A percentile compares a stretch with the other conserved stretches of the same genome.
Evolutionary conservation across 2,888 invertebrate genomes (phyloP).

Genomic region (Labia minor): DNA sequence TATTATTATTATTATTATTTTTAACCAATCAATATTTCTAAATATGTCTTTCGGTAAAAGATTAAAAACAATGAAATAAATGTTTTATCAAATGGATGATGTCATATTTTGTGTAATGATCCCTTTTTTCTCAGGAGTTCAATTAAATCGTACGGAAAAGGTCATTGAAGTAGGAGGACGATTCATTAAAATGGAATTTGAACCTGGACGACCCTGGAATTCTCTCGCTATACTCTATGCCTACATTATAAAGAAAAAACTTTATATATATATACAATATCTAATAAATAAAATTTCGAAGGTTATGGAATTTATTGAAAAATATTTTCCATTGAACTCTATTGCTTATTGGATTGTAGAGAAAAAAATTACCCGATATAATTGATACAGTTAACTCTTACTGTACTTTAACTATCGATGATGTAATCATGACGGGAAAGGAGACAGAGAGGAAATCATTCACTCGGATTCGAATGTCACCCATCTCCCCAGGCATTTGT

Average conservation of each 20-base stretch:
- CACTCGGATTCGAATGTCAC: not conserved
- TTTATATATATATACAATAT: not conserved
- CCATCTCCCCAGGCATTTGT: not conserved
- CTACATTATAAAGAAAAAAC: not conserved
- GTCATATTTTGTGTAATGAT: no score
- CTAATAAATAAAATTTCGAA: not conserved
- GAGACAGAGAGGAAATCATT: not conserved
- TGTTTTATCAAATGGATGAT: no score
- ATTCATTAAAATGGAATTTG: conserved; percentile 4
- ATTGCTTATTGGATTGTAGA: not conserved
- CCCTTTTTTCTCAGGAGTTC: not conserved
- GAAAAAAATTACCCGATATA: not conserved
- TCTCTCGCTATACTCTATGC: not conserved
- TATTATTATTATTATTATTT: no score
- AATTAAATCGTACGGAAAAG: not conserved
- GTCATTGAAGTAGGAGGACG: not conserved
- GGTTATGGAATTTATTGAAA: not conserved
- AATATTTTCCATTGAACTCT: not conserved
- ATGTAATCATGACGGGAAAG: not conserved
- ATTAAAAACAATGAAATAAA: no score
- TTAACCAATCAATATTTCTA: no score
- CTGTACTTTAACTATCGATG: not conserved
- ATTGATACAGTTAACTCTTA: not conserved
- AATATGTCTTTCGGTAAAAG: no score
- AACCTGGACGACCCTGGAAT: not conserved